Conservation (phyloP, 2,113 vertebrate species). For the Myocastor coypus region DNA sequence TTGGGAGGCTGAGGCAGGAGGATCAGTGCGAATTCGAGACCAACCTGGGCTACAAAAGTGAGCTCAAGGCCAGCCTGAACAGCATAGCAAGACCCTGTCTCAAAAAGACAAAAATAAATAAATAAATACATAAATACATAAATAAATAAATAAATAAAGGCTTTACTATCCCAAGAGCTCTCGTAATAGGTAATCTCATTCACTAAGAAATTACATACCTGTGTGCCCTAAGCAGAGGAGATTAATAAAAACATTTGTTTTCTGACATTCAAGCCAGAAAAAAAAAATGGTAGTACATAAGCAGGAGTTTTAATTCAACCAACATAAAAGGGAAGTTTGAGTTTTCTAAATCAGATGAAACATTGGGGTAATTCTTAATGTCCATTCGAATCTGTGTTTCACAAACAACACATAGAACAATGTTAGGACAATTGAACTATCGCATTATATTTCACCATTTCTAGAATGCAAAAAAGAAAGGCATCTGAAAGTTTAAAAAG, state of each 20-base stretch:
- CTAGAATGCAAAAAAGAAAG: not conserved
- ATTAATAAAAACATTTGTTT: constrained; percentile 72
- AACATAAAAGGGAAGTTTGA: constrained; percentile 33
- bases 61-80: too few relatives aligned
- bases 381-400: not conserved
- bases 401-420: rapidly evolving
- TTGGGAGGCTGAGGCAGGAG: too few relatives aligned
- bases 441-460: not conserved
- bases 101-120: too few relatives aligned
- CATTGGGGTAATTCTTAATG: not conserved
- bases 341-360: not conserved
- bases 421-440: not conserved
- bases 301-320: not conserved
- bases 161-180: constrained; percentile 88
- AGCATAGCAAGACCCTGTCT: too few relatives aligned
- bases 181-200: constrained; percentile 76
- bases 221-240: constrained; percentile 68
- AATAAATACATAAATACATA: too few relatives aligned
- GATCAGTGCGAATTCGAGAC: too few relatives aligned
- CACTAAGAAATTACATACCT: constrained; percentile 79
- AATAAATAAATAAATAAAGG: too few relatives aligned
- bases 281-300: constrained; percentile 48
- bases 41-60: too few relatives aligned
- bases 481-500: not conserved
- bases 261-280: constrained; percentile 39